A percentile compares a stretch with the other conserved stretches of the same genome.
Evolutionary conservation across 2,113 vertebrate species (phyloP).

Genomic region (Stigmatopora argus): DNA sequence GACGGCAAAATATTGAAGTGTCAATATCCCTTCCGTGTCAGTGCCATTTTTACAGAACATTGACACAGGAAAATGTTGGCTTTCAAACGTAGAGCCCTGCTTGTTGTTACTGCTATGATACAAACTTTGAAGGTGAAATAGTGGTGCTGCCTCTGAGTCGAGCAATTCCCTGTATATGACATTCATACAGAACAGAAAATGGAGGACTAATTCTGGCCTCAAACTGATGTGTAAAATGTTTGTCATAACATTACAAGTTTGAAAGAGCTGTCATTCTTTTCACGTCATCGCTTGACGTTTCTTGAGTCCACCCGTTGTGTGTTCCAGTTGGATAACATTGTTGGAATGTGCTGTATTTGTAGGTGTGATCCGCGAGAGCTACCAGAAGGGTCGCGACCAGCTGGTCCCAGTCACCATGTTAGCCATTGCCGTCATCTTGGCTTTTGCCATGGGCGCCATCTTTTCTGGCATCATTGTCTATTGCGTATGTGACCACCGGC

Average conservation of each 20-base stretch:
- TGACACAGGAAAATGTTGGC: not conserved
- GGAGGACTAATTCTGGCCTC: no score
- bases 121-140: no score
- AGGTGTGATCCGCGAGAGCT: slow-evolving; percentile 98
- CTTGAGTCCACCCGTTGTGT: not conserved
- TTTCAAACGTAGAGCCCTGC: no score
- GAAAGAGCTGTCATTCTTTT: not conserved
- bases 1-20: not conserved
- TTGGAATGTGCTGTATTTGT: slow-evolving; percentile 38
- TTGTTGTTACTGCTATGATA: no score
- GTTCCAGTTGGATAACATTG: not conserved
- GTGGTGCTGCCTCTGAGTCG: no score
- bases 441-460: slow-evolving; percentile 93
- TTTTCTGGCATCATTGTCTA: slow-evolving; percentile 95
- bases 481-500: slow-evolving; percentile 91
- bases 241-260: not conserved
- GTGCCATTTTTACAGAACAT: not conserved
- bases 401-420: slow-evolving; percentile 91
- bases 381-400: slow-evolving; percentile 92
- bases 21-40: not conserved
- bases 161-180: no score
- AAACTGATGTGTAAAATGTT: not conserved
- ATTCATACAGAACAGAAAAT: no score
- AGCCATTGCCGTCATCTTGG: slow-evolving; percentile 93
- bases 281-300: not conserved